phyloP scores from a whole-genome alignment of 1,140 invertebrate species.

The Parasteatoda tepidariorum region DNA sequence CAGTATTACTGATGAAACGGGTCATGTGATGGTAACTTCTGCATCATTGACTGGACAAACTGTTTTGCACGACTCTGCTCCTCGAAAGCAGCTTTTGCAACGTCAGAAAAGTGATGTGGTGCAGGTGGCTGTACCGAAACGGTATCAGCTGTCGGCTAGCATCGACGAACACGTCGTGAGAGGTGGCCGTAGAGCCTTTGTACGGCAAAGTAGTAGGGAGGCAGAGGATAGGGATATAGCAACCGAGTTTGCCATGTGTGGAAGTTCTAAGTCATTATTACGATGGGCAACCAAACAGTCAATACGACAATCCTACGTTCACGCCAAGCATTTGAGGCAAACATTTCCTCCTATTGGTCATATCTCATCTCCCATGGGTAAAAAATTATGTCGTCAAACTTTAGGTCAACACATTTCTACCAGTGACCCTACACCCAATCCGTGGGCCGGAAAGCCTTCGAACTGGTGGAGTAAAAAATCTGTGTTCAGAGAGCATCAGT shows the following conservation, averaged over 20 bases:
- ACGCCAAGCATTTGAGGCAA: constrained; percentile 61
- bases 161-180: constrained; percentile 5
- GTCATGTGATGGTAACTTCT: constrained; percentile 65
- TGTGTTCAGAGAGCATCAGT: constrained; percentile 55
- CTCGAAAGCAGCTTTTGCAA: constrained; percentile 24
- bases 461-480: constrained; percentile 56
- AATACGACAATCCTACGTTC: constrained; percentile 60
- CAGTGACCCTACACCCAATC: constrained; percentile 38
- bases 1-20: constrained; percentile 87
- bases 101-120: constrained; percentile 34
- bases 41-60: constrained; percentile 34
- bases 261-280: constrained; percentile 34
- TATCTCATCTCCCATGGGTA: constrained; percentile 13
- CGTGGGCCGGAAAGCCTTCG: constrained; percentile 40
- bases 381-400: constrained; percentile 17
- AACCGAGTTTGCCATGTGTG: constrained; percentile 43
- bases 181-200: constrained; percentile 17
- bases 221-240: constrained; percentile 55
- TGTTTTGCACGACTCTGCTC: background rate
- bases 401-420: constrained; percentile 25
- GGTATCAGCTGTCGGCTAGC: constrained; percentile 28
- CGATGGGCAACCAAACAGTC: constrained; percentile 58
- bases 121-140: constrained; percentile 30
- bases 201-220: constrained; percentile 45
- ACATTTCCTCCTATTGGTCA: constrained; percentile 64